Evolutionary conservation across 2,888 invertebrate species (phyloP), one percentile per base, ranked within the genome.

Genomic region (Microplitis deprimator): DNA sequence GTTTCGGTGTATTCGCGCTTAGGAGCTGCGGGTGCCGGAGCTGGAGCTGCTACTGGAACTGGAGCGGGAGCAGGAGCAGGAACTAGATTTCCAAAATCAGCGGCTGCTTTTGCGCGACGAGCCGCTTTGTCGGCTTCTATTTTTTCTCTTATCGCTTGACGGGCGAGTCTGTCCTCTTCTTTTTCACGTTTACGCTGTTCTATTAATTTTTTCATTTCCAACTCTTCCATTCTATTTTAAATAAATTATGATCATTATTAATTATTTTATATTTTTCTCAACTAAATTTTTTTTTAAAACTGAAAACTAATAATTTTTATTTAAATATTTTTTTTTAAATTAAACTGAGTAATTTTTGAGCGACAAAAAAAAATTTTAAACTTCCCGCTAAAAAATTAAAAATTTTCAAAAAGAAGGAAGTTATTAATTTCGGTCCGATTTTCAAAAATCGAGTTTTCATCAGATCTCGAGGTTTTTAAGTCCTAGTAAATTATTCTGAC

Each of bases 121-220:
- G 97, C 97, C 75, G 94, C 93, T 90, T 95, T 97, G 88, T 98
- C 98, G 38, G 95, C 93, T 89, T 97, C 97, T 80, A 98, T 98
- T 91, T 97, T 96, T 39, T 96, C 96, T 72, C 93, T 93, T 0
- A 98, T 96, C 77, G 95, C 92, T 75, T 97, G 96, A 84, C 95
- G 92, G 0, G 98, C 97, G 80, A 93, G 88, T 86, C 94, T 95
- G 82, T 98, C 98, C 82, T 98, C 98, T 79, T 95, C 92, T 86
- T 98, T 98, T 86, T 98, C 98, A 16, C 95, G 91, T 82, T 94
- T 94, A 73, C 96, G 93, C 86, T 95, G 95, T 82, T 98, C 98
- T 0, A 96, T 93, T n/a, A 97, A 90, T 86, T 95, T 96, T 88
- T 94, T 94, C 92, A 96, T 95, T 90, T 97, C 96, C 79, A 95